Percentiles rank a stretch among this genome's conserved stretches.
These are phyloP conservation scores for Hycleus cichorii DNA, from an alignment of 1,140 invertebrate genomes.

Conservation along the genomic window DNA sequence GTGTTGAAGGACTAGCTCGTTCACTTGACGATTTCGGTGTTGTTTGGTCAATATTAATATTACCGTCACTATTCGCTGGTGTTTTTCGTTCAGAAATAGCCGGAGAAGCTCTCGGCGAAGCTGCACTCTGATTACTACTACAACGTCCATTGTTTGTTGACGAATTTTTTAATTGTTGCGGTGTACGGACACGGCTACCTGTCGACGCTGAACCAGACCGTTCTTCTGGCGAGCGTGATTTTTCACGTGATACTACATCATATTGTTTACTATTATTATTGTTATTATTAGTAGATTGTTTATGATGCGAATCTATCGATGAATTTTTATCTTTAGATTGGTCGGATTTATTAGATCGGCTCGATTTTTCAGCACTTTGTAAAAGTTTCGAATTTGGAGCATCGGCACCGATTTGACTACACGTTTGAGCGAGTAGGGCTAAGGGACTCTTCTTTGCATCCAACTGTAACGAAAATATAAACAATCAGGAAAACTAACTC, in stretches of 20 bases:
- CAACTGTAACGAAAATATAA: slow-evolving; percentile 66
- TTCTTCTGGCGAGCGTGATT: slow-evolving; percentile 52
- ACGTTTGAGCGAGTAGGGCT: slow-evolving; percentile 87
- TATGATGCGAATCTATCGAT: slow-evolving; percentile 38
- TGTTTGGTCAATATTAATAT: slow-evolving; percentile 14
- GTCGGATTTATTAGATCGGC: slow-evolving; percentile 47
- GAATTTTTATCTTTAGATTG: slow-evolving; percentile 51
- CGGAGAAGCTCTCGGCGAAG: slow-evolving; percentile 51
- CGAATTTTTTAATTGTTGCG: slow-evolving; percentile 45
- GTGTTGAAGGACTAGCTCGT: slow-evolving; percentile 40
- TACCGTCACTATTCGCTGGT: slow-evolving; percentile 39
- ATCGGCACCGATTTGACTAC: slow-evolving; percentile 91
- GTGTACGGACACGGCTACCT: slow-evolving; percentile 49
- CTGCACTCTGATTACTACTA: slow-evolving; percentile 57
- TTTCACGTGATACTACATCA: slow-evolving; percentile 53
- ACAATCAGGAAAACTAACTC: background rate
- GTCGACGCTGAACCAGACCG: slow-evolving; percentile 39
- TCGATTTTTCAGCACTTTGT: slow-evolving; percentile 58
- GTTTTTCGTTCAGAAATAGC: slow-evolving; percentile 38
- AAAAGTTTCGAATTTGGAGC: slow-evolving; percentile 60
- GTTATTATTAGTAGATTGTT: slow-evolving; percentile 38
- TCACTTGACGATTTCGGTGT: slow-evolving; percentile 29
- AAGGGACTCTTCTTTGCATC: slow-evolving; percentile 93
- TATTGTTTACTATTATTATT: slow-evolving; percentile 64
- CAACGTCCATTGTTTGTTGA: slow-evolving; percentile 46